Base-by-base conservation (phyloP, 2,113 vertebrate species). In the Barnardius zonarius region DNA sequence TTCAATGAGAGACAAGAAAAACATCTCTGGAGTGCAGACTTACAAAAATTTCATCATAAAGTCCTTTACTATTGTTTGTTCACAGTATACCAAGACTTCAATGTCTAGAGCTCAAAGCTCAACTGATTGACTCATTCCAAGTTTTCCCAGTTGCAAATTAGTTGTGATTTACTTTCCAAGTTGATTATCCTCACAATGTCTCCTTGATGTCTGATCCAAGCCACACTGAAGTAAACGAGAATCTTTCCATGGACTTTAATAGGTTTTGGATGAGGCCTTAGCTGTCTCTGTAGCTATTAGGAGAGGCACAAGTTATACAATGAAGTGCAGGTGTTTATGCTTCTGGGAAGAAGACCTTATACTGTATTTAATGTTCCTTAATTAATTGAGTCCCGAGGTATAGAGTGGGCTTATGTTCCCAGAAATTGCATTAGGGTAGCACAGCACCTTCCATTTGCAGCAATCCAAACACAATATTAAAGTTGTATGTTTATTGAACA, bases 351-450 rank as follows among this genome's bases (percentile, higher is more conserved):
- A 93, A 88, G 92, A 94, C 90, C 93, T 96, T 86, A 49, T 44
- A 52, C 91, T 96, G 90, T 96, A 94, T 92, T 94, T 95, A 96
- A 92, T 79, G 57, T 57, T 94, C 66, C 52, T 92, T 94, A 97
- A 96, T 96, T 97, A 97, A 96, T 96, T 92, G 95, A 91, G 57
- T 94, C 90, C 90, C 16, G 1, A 91, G 88, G 90, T 57, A 78
- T 11, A 43, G 33, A 86, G 55, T 66, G 90, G 95, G 83, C 85
- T 90, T 92, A 18, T n/a, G 79, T 94, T 96, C 93, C 95, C 90
- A 93, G 93, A 96, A 96, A 94, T 48, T 92, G 90, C 91, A 87
- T 94, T 93, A 95, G 80, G 83, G 52, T 79, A 96, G 94, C 74
- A 37, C 66, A 86, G 69, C 88, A 92, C 86, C 95, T 89, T 93